These are phyloP conservation scores for Sitta carolinensis DNA, from an alignment of 2,797 vertebrate genomes.

Conservation along the genomic window DNA sequence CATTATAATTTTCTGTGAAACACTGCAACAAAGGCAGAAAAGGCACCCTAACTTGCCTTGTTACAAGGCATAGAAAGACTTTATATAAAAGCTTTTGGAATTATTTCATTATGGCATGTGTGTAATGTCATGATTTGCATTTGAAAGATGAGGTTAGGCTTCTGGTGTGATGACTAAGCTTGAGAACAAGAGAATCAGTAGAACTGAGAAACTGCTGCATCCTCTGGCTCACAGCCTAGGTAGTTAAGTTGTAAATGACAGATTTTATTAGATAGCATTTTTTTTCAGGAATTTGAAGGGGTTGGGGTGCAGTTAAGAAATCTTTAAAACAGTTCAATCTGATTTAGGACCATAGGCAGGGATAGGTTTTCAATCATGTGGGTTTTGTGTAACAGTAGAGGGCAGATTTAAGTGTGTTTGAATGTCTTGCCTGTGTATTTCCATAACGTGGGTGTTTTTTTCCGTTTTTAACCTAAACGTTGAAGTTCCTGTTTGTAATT, in stretches of 20 bases:
- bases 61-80: background rate
- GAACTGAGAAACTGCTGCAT: background rate
- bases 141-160: background rate
- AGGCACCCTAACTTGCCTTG: background rate
- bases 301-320: background rate
- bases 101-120: background rate
- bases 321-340: background rate
- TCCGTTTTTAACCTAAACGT: slow-evolving; percentile 22
- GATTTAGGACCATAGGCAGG: background rate
- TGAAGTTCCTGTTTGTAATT: slow-evolving; percentile 52
- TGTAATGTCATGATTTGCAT: background rate
- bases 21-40: background rate
- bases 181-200: background rate
- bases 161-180: background rate
- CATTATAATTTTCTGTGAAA: background rate
- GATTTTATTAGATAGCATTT: background rate
- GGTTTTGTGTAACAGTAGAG: slow-evolving; percentile 22
- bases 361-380: background rate
- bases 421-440: slow-evolving; percentile 3
- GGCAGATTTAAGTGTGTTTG: slow-evolving; percentile 51
- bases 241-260: background rate
- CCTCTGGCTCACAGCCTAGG: too few species aligned
- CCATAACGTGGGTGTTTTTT: background rate
- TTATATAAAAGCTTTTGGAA: background rate
- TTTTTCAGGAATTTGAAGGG: background rate